Evolutionary conservation across 2,888 invertebrate genomes (phyloP).

Genomic region (Tineola bisselliella): DNA sequence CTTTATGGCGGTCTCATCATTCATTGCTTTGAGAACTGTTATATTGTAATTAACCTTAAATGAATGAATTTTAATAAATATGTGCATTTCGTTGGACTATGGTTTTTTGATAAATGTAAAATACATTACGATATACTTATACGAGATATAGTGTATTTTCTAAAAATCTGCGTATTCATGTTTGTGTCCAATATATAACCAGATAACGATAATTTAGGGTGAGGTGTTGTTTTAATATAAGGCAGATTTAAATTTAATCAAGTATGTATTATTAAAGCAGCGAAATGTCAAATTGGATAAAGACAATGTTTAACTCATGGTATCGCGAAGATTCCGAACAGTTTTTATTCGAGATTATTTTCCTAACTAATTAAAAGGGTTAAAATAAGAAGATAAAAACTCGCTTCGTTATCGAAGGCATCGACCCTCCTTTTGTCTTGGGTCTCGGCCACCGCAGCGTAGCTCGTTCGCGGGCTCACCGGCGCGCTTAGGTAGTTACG

Average conservation of each 20-base stretch:
- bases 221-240: neutral
- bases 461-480: neutral
- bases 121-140: too few relatives aligned
- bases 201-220: neutral
- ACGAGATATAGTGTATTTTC: too few relatives aligned
- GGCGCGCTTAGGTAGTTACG: conserved; percentile 32
- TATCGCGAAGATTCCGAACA: conserved; percentile 42
- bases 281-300: conserved; percentile 29
- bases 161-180: conserved; percentile 15
- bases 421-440: conserved; percentile 59
- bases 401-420: conserved; percentile 63
- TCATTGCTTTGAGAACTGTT: conserved; percentile 31
- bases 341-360: conserved; percentile 65
- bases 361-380: conserved; percentile 68
- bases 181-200: too few relatives aligned
- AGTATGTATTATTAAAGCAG: neutral
- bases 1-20: conserved; percentile 38
- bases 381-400: conserved; percentile 64
- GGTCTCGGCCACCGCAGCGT: conserved; percentile 48
- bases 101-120: too few relatives aligned
- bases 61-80: conserved; percentile 14
- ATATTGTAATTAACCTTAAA: conserved; percentile 16
- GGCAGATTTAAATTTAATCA: neutral
- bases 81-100: too few relatives aligned
- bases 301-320: conserved; percentile 49